A percentile compares a stretch with the other conserved stretches of the same genome.
phyloP scores from a whole-genome alignment of 2,888 invertebrate species.

The Leistus spinibarbis region DNA sequence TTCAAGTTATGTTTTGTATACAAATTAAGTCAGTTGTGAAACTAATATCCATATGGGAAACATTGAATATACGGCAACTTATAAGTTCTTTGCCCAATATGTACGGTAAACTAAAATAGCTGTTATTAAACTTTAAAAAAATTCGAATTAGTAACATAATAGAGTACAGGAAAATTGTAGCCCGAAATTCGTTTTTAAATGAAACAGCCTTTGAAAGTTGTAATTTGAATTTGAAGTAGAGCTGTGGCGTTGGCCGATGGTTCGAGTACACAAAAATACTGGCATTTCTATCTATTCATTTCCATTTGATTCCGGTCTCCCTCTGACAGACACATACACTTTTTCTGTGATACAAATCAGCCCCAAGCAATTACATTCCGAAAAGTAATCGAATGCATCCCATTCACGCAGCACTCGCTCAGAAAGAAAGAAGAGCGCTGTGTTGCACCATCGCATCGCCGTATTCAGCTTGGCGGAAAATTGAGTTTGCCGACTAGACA shows the following conservation, averaged over 20 bases:
- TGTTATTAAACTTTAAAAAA: not conserved
- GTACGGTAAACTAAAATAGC: too few species aligned
- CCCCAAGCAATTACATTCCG: slow-evolving; percentile 29
- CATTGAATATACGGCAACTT: too few species aligned
- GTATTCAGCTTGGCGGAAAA: slow-evolving; percentile 9
- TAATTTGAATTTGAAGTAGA: not conserved
- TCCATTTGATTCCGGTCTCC: not conserved
- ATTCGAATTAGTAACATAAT: not conserved
- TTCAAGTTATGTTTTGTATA: too few species aligned
- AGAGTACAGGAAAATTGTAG: not conserved
- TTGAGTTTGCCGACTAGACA: not conserved
- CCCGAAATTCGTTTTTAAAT: not conserved
- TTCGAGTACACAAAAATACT: not conserved
- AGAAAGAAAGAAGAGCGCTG: slow-evolving; percentile 9
- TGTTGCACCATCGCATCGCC: not conserved
- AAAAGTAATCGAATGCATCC: slow-evolving; percentile 30
- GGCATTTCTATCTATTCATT: not conserved
- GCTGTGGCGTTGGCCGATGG: not conserved
- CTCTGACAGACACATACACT: not conserved
- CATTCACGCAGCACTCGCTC: slow-evolving; percentile 7
- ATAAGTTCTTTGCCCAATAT: too few species aligned
- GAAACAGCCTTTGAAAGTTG: not conserved
- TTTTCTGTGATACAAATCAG: slow-evolving; percentile 25
- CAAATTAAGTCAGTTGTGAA: too few species aligned
- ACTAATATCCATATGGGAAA: too few species aligned